Conservation (phyloP, 2,113 vertebrate species). For the Spizaetus ornatus region DNA sequence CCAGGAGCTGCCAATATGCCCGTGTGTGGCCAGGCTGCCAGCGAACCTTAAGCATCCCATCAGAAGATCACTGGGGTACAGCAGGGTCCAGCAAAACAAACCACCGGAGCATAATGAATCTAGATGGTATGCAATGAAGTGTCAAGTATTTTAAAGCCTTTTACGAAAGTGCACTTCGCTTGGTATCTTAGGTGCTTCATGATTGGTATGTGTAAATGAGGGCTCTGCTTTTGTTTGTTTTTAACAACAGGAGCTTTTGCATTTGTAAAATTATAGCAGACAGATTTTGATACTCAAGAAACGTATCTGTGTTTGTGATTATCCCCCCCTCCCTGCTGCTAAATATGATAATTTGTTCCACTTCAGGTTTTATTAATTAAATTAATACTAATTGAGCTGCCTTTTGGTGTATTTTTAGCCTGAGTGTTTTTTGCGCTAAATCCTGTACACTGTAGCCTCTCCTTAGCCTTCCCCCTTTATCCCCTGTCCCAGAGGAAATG, state of each 20-base stretch:
- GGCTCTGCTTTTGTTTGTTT: background rate
- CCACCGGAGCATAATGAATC: background rate
- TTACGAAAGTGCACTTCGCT: background rate
- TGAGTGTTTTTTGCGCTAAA: background rate
- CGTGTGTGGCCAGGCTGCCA: accelerated
- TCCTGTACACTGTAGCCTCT: background rate
- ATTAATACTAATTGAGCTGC: background rate
- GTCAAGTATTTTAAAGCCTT: background rate
- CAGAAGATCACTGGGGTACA: background rate
- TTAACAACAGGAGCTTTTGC: background rate
- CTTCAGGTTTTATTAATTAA: conserved; percentile 38
- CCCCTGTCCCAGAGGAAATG: background rate
- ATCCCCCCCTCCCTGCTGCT: background rate
- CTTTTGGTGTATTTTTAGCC: background rate
- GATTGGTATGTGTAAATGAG: background rate
- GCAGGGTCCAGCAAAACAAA: background rate
- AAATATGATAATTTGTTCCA: background rate
- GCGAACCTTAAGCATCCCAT: background rate
- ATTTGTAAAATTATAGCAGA: background rate
- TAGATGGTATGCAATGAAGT: background rate
- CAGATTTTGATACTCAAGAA: background rate
- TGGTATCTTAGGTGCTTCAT: background rate
- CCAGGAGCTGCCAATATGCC: background rate
- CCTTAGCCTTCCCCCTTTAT: background rate
- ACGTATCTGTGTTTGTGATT: background rate